Evolutionary conservation across 92 coral and sea anemone genomes (phyloP).

Genomic region (Palythoa grandis): DNA sequence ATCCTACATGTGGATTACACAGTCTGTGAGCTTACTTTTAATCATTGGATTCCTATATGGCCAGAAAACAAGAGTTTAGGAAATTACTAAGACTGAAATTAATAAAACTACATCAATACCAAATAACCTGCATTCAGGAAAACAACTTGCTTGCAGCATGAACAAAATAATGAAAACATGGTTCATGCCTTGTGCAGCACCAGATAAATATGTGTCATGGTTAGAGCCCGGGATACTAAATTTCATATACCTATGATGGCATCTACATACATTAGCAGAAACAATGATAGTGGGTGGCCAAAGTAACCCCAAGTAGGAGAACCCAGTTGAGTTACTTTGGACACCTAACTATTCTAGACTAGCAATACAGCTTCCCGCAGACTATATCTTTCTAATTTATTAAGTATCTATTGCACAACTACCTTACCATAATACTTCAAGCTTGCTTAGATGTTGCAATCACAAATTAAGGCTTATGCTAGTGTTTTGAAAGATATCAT

Average conservation of each 20-base stretch:
- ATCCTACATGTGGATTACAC: background rate
- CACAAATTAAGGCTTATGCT: constrained; percentile 1
- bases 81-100: too few relatives aligned
- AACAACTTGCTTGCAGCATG: too few relatives aligned
- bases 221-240: too few relatives aligned
- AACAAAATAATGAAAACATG: too few relatives aligned
- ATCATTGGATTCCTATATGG: background rate
- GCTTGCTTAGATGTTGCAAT: background rate
- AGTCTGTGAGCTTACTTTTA: background rate
- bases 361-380: background rate
- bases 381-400: background rate
- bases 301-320: background rate
- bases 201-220: too few relatives aligned
- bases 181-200: too few relatives aligned
- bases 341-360: background rate
- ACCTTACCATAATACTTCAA: background rate
- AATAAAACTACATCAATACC: background rate
- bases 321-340: background rate
- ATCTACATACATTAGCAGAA: background rate
- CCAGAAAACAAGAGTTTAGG: too few relatives aligned
- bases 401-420: background rate
- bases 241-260: too few relatives aligned
- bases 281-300: background rate
- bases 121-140: too few relatives aligned
- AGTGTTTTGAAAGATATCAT: background rate